These are phyloP conservation scores for Xylocopa sonorina DNA, from an alignment of 1,140 invertebrate genomes.

Conservation along the genomic window DNA sequence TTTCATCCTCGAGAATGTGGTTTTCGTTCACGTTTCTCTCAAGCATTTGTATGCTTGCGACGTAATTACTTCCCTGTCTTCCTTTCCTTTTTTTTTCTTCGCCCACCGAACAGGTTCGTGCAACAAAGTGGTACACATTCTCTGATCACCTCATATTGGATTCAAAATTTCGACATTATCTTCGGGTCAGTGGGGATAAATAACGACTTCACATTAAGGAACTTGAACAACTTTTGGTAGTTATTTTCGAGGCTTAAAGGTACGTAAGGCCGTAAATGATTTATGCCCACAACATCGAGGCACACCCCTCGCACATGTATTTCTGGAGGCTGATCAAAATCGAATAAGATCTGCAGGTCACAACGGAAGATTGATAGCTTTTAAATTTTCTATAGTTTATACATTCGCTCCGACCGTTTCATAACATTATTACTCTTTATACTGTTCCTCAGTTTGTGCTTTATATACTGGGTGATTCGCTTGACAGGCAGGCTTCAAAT, in stretches of 20 bases:
- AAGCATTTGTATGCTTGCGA: too few relatives aligned
- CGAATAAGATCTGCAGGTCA: background rate
- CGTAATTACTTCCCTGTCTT: too few relatives aligned
- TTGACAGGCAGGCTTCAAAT: background rate
- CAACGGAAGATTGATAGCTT: background rate
- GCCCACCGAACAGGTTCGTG: background rate
- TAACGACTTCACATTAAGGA: constrained; percentile 7
- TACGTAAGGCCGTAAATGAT: constrained; percentile 6
- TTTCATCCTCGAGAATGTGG: constrained; percentile 15
- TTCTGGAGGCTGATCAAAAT: constrained; percentile 1
- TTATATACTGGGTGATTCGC: too few relatives aligned
- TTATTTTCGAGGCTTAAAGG: constrained; percentile 3
- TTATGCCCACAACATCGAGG: constrained; percentile 30
- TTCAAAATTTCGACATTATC: constrained; percentile 30
- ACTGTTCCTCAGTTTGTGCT: background rate
- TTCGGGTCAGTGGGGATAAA: constrained; percentile 5
- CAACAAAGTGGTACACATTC: constrained; percentile 1
- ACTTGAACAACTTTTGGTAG: background rate
- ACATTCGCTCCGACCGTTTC: background rate
- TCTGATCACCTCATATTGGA: constrained; percentile 7
- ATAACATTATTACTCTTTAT: too few relatives aligned
- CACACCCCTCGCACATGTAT: background rate
- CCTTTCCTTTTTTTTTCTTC: background rate
- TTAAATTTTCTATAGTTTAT: background rate
- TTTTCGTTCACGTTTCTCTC: constrained; percentile 17